Conservation (phyloP, 2,888 invertebrate species). For the Pteria penguin region DNA sequence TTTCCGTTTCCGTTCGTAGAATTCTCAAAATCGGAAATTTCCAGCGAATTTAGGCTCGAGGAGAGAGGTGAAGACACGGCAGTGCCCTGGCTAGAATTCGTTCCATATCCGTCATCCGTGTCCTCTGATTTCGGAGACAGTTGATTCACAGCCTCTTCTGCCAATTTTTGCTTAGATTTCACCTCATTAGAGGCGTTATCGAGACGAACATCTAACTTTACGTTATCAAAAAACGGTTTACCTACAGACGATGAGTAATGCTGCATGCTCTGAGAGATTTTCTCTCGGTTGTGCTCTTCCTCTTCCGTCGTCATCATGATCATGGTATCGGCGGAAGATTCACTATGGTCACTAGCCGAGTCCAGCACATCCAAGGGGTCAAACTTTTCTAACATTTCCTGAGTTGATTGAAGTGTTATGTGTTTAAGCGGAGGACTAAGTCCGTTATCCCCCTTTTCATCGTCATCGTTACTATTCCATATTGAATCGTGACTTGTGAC, state of each 20-base stretch:
- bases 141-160: slow-evolving; percentile 1
- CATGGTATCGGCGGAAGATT: slow-evolving; percentile 65
- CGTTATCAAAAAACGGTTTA: slow-evolving; percentile 20
- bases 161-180: background rate
- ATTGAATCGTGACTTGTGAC: slow-evolving; percentile 61
- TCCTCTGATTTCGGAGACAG: slow-evolving; percentile 13
- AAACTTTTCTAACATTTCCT: slow-evolving; percentile 61
- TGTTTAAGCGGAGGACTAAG: slow-evolving; percentile 61
- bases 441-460: slow-evolving; percentile 40
- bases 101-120: slow-evolving; percentile 67
- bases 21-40: slow-evolving; percentile 52
- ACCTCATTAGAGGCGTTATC: background rate
- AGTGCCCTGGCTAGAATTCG: slow-evolving; percentile 68
- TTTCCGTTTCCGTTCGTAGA: slow-evolving; percentile 45
- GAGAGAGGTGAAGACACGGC: slow-evolving; percentile 69
- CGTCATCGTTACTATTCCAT: slow-evolving; percentile 59
- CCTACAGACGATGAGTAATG: slow-evolving; percentile 47
- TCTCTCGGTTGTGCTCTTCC: slow-evolving; percentile 56
- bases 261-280: slow-evolving; percentile 60
- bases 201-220: background rate
- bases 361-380: slow-evolving; percentile 63
- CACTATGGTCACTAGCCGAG: slow-evolving; percentile 61
- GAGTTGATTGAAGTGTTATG: slow-evolving; percentile 59
- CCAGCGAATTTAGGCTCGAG: slow-evolving; percentile 63
- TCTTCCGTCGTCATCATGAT: slow-evolving; percentile 69